Percentiles rank a stretch among this genome's conserved stretches.
These are phyloP conservation scores for Rotaria magnacalcarata DNA, from an alignment of 2,888 invertebrate genomes.

Conservation along the genomic window DNA sequence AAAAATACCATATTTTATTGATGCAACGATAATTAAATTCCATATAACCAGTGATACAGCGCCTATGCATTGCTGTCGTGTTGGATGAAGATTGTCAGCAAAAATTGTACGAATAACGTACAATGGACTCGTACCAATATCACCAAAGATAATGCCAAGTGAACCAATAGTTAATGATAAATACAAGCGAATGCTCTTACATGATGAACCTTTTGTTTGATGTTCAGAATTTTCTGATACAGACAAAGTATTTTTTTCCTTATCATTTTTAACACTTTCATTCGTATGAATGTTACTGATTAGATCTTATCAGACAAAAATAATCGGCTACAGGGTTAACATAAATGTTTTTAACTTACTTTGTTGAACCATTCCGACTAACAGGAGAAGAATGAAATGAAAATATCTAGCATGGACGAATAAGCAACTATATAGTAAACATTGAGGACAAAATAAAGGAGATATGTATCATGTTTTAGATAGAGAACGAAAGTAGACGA, in stretches of 20 bases:
- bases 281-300: neutral
- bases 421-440: too few relatives aligned
- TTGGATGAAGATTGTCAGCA: neutral
- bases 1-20: slow-evolving; percentile 1
- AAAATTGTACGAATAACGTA: slow-evolving; percentile 27
- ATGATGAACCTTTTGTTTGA: neutral
- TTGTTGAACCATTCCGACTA: neutral
- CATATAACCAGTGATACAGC: slow-evolving; percentile 23
- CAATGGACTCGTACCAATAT: slow-evolving; percentile 31
- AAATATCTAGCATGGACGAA: neutral
- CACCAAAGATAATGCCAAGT: neutral
- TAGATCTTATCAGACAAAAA: neutral
- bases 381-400: neutral
- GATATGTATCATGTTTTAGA: too few relatives aligned
- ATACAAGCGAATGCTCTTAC: neutral
- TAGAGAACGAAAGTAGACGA: too few relatives aligned
- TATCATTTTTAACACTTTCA: neutral
- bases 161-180: neutral
- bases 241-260: neutral
- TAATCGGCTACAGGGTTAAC: neutral
- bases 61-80: neutral
- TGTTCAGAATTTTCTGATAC: neutral
- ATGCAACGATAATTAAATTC: slow-evolving; percentile 8
- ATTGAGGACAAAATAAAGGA: too few relatives aligned
- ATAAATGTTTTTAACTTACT: neutral